Evolutionary conservation across 2,113 vertebrate species (phyloP), one percentile per base, ranked within the genome.

Genomic region (Empidonax traillii): DNA sequence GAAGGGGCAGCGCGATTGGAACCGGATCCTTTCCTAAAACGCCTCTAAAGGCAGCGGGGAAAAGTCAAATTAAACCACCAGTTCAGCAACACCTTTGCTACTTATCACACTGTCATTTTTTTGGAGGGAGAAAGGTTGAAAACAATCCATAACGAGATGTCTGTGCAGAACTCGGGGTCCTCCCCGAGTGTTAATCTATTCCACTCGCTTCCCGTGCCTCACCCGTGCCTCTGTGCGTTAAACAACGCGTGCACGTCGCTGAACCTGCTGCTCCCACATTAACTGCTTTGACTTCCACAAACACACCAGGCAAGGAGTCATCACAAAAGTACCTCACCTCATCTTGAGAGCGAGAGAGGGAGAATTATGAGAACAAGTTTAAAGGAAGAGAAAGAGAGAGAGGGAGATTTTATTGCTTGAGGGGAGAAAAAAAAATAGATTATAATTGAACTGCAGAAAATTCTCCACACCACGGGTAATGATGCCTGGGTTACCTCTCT

Each of bases 401-500:
- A 51, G 56, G 71, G 84, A 92, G 62, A 65, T 94, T 92, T 91
- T 95, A 92, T 96, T 90, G 96, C 88, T 93, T 23, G 33, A 93
- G 87, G 87, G 76, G 39, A 8, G 85, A 25, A 67, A 68, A 84
- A 83, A 94, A 91, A 51, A 84, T 33, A 88, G 24, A 94, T 96
- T 94, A 94, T 96, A 97, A 96, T 90, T 96, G 93, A 97, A 97
- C 85, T 88, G 96, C 92, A 95, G 88, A 93, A 95, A 95, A 93
- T 95, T 95, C 95, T 93, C 88, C 73, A 84, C 93, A 94, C 75
- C 85, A 46, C 0, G 5, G 68, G 90, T 96, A 94, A 96, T 89
- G 94, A 94, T 96, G 94, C 90, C 93, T 93, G 94, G 92, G 96
- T 94, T 97, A 94, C 94, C 92, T 95, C 96, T 92, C 90, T 96